These are phyloP conservation scores for Morbakka virulenta DNA, from an alignment of 30 jellyfish, hydroid and myxozoan species.

Conservation along the genomic window DNA sequence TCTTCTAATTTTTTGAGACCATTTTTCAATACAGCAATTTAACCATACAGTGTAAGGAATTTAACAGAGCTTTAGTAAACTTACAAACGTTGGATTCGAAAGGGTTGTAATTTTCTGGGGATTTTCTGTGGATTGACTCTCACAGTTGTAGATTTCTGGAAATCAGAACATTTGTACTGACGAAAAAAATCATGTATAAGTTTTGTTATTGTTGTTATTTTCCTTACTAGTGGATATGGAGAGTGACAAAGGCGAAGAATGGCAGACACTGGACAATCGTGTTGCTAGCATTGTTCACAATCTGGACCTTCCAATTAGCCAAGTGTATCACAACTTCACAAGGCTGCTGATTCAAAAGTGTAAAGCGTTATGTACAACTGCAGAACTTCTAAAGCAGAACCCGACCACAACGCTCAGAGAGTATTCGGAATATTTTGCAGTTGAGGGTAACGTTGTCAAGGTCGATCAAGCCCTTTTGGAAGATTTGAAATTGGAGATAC, in stretches of 20 bases:
- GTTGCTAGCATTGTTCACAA: conserved; percentile 60
- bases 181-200: too few relatives aligned
- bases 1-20: too few relatives aligned
- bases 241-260: conserved; percentile 43
- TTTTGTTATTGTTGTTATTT: too few relatives aligned
- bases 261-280: conserved; percentile 86
- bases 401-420: too few relatives aligned
- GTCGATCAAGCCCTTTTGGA: conserved; percentile 31
- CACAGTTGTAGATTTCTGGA: too few relatives aligned
- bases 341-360: conserved; percentile 25
- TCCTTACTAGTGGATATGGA: conserved; percentile 42
- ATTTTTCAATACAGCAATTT: too few relatives aligned
- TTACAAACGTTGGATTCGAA: too few relatives aligned
- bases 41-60: too few relatives aligned
- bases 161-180: too few relatives aligned
- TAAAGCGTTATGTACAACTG: conserved; percentile 45
- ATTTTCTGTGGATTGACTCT: too few relatives aligned
- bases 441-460: conserved; percentile 28
- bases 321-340: conserved; percentile 23
- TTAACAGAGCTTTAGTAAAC: too few relatives aligned
- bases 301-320: conserved; percentile 60
- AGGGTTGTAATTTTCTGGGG: too few relatives aligned
- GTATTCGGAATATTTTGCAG: conserved; percentile 50
- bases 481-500: conserved; percentile 17
- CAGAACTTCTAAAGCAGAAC: conserved; percentile 25